Base-by-base conservation (phyloP, 1,140 invertebrate species). In the Meteorus sp. region DNA sequence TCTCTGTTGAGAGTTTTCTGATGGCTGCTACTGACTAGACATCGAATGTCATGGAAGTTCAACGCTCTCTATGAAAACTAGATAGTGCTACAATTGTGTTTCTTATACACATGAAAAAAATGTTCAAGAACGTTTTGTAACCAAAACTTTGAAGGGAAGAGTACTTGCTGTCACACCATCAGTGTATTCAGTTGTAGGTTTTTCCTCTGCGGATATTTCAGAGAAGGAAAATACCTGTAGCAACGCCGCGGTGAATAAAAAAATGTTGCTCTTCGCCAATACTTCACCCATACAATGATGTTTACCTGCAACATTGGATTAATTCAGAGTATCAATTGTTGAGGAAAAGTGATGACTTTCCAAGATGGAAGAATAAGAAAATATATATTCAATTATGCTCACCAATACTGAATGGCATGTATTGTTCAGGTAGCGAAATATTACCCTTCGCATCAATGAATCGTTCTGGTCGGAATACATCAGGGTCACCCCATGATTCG, bases 201-300 rank as follows among this genome's bases (percentile, higher is more conserved):
- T 79, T 33, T 78, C 70, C 25, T 85, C 81, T 0, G 86, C 88
- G 2, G 86, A 84, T 3, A 85, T 81, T 0, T 86, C 70, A 1
- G 80, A 71, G 68, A 94, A 86, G 3, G 83, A 85, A 59, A 92
- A 94, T 45, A 84, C 85, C 74, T 95, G 93, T 45, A 96, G 73
- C 19, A 95, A 74, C 0, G 86, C 83, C 1, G 91, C 85, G 2
- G 86, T 88, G 68, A 94, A 92, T 15, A 95, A 70, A 65, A 96
- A 96, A 8, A 96, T 82, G 66, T 94, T 95, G 58, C 90, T 88
- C 65, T 87, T 88, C 1, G 92, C 93, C 48, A 96, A 71, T 15
- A 86, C 80, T 78, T 95, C 92, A 7, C 94, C 94, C 69, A 94
- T 88, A 68, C 94, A 97, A 33, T 89, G 85, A 71, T 89, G 88